Conservation (phyloP, 2,797 vertebrate genomes). For the Coreius guichenoti region DNA sequence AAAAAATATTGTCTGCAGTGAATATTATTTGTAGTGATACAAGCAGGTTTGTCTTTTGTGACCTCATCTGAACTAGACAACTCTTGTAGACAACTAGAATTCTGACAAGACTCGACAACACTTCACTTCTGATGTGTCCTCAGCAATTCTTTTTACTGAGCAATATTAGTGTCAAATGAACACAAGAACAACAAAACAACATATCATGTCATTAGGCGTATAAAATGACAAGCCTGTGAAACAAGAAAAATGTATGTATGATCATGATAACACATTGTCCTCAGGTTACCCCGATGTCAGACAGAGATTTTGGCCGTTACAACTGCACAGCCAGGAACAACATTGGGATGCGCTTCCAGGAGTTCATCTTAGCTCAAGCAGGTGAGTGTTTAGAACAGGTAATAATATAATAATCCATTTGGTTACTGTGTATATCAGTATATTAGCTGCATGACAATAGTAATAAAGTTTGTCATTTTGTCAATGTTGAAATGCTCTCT, state of each 20-base stretch:
- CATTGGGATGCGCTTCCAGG: slow-evolving; percentile 92
- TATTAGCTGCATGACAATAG: not conserved
- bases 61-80: not conserved
- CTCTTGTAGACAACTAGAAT: not conserved
- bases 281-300: slow-evolving; percentile 93
- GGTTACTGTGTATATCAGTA: not conserved
- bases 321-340: slow-evolving; percentile 96
- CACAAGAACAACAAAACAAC: not conserved
- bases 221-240: not conserved
- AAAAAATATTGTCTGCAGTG: not conserved
- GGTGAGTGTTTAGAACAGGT: slow-evolving; percentile 79
- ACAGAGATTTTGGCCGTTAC: slow-evolving; percentile 94
- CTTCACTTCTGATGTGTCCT: not conserved
- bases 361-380: slow-evolving; percentile 93
- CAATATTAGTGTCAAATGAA: not conserved
- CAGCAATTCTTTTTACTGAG: not conserved
- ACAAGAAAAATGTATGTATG: not conserved
- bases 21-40: not conserved
- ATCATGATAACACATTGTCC: not conserved
- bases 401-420: not conserved
- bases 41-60: slow-evolving; percentile 3
- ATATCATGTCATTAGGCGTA: no score
- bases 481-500: not conserved
- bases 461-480: not conserved
- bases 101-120: not conserved